Base-by-base conservation (phyloP, 2,888 invertebrate species). In the Deilephila porcellus region DNA sequence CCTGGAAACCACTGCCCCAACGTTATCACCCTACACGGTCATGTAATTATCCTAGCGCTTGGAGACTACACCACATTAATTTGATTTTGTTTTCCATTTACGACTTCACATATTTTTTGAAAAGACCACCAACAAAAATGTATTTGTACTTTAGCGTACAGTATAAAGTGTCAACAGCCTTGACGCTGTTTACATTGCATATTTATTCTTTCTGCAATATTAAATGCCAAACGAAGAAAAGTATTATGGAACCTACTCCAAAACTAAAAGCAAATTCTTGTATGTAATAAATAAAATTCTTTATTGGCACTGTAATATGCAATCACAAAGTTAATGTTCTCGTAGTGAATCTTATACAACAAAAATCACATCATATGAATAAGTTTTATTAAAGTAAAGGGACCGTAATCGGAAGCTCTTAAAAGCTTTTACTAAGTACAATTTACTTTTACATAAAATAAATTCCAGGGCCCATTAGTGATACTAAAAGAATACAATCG, bases 121-220 rank as follows among this genome's bases (percentile, higher is more conserved):
- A 4, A 4, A 17, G n/a, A 56, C 56, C 19, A 56, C n/a, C 4
- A 56, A 56, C n/a, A n/a, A n/a, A n/a, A 56, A 6, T n/a, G 5
- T 4, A 32, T 32, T 32, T 6, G n/a, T n/a, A 17, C n/a, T 56
- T 56, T 56, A 56, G 19, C 56, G 56, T n/a, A n/a, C n/a, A 56
- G 0, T 4, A 56, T 56, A n/a, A 19, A 6, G 3, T n/a, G 56
- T 6, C 5, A 56, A 56, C 56, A 56, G n/a, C 56, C 56, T 56
- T 56, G n/a, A 56, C 6, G 11, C n/a, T 56, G n/a, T 56, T 56
- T 56, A 56, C 19, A 4, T 56, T 56, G 53, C n/a, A 56, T 56
- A n/a, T 56, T 56, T 56, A 56, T 56, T n/a, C n/a, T 56, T 56
- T n/a, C n/a, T n/a, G n/a, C n/a, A 56, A n/a, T 56, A 19, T 56